Percentiles rank a stretch among this genome's conserved stretches.
Evolutionary conservation across 2,888 invertebrate species (phyloP).

Genomic region (Melieria picta): DNA sequence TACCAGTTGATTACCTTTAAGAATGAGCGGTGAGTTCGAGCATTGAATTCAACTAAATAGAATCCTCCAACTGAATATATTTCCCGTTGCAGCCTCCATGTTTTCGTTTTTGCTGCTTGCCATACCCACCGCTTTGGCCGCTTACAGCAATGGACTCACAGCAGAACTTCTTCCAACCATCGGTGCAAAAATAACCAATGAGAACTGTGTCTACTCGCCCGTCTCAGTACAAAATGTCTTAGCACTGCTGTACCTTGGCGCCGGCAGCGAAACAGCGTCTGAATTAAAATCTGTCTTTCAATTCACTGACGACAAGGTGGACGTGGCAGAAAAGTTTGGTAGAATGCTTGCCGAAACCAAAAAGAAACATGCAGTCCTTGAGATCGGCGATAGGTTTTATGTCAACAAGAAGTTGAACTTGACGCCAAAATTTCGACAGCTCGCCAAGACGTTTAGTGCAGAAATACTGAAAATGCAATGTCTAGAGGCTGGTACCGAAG

Average conservation of each 20-base stretch:
- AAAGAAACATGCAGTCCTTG: constrained; percentile 49
- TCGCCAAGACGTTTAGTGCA: constrained; percentile 73
- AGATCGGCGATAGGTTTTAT: constrained; percentile 80
- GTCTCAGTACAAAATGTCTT: constrained; percentile 76
- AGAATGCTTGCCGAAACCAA: constrained; percentile 47
- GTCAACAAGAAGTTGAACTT: constrained; percentile 70
- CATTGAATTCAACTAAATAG: too few relatives aligned
- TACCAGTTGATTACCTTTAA: too few relatives aligned
- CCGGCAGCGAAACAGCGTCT: constrained; percentile 67
- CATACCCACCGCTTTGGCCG: background rate
- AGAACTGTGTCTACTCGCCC: constrained; percentile 57
- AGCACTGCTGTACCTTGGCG: constrained; percentile 77
- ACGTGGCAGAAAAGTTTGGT: constrained; percentile 50
- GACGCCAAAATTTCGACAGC: constrained; percentile 68
- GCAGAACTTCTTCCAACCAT: constrained; percentile 48
- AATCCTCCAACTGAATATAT: too few relatives aligned
- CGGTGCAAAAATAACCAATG: constrained; percentile 19
- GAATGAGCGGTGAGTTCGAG: too few relatives aligned
- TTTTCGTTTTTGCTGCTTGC: background rate
- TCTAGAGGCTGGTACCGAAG: constrained; percentile 65
- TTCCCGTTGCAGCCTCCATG: too few relatives aligned
- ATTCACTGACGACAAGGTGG: constrained; percentile 44
- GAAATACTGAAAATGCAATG: constrained; percentile 75
- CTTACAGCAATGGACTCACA: constrained; percentile 13
- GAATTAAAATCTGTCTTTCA: constrained; percentile 51